Evolutionary conservation across 35 echinoderm and acorn worm genomes (phyloP).

Genomic region (Lytechinus pictus): DNA sequence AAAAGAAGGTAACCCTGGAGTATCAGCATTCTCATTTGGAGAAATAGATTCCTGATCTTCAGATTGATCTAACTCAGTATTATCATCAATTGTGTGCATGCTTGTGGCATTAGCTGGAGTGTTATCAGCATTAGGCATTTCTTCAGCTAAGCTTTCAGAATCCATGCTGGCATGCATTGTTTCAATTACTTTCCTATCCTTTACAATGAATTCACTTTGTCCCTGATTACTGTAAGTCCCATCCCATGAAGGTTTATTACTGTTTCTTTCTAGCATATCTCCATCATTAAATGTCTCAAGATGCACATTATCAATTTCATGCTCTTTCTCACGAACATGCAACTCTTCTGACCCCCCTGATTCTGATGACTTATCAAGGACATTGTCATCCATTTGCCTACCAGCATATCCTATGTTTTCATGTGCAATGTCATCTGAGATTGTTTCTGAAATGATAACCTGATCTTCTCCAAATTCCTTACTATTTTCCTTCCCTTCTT

Average conservation of each 20-base stretch:
- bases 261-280: not conserved
- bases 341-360: not conserved
- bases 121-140: slow-evolving; percentile 12
- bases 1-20: not conserved
- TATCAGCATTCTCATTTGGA: not conserved
- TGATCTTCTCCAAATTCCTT: not conserved
- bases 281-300: not conserved
- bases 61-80: not conserved
- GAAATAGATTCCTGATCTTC: not conserved
- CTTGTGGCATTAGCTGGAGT: not conserved
- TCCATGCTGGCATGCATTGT: not conserved
- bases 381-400: not conserved
- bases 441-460: not conserved
- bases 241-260: not conserved
- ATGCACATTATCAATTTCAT: not conserved
- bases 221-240: not conserved
- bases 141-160: not conserved
- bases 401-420: not conserved
- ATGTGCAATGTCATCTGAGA: not conserved
- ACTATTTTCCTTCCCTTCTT: not conserved
- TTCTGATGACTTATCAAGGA: not conserved
- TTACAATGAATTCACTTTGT: not conserved
- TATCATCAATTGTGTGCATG: not conserved
- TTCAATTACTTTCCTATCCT: not conserved
- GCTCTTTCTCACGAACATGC: not conserved